A percentile compares a stretch with the other conserved stretches of the same genome.
Evolutionary conservation across 1,140 invertebrate species (phyloP).

Genomic region (Aphelenchoides besseyi): DNA sequence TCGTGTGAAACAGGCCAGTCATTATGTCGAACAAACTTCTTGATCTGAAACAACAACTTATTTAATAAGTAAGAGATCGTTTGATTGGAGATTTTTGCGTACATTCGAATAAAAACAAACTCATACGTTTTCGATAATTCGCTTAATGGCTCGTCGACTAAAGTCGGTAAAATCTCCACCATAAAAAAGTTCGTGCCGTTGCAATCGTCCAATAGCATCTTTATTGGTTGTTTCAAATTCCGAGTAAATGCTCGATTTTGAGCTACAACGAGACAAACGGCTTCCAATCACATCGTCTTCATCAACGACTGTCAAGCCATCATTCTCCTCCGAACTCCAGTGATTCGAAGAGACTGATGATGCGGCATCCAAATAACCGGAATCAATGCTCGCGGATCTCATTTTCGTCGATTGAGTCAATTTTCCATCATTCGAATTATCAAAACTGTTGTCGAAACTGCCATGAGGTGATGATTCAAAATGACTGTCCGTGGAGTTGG

Average conservation of each 20-base stretch:
- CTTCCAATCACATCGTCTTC: constrained; percentile 7
- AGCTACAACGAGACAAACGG: constrained; percentile 7
- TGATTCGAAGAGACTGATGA: constrained; percentile 1
- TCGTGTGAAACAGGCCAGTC: constrained; percentile 58
- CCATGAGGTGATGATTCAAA: neutral
- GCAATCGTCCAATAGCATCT: neutral
- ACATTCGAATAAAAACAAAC: neutral
- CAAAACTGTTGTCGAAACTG: neutral
- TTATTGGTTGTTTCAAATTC: neutral
- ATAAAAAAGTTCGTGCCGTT: neutral
- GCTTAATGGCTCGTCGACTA: neutral
- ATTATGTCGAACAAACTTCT: constrained; percentile 59
- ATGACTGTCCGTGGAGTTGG: neutral
- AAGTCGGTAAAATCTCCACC: neutral
- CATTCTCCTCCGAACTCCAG: neutral
- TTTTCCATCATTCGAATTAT: neutral
- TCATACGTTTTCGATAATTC: neutral
- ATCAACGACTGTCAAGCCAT: constrained; percentile 11
- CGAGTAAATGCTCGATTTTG: neutral
- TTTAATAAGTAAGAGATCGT: neutral
- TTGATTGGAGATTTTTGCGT: neutral
- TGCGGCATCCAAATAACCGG: constrained; percentile 13
- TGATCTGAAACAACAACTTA: constrained; percentile 46
- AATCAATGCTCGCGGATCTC: constrained; percentile 13
- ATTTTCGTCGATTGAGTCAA: neutral